Conservation (phyloP, 2,113 vertebrate species). For the Aramus guarauna region DNA sequence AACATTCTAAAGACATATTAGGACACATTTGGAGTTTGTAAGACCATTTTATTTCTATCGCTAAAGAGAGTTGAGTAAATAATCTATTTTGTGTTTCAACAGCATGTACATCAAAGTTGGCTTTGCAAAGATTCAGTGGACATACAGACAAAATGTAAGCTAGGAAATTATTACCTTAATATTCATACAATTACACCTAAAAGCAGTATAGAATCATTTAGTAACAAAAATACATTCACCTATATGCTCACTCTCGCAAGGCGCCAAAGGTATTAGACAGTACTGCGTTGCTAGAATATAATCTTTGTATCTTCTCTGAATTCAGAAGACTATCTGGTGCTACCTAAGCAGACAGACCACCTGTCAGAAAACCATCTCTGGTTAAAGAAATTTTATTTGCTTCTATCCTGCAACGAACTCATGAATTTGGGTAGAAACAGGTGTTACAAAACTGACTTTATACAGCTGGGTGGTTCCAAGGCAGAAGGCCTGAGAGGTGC, state of each 20-base stretch:
- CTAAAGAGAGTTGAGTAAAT: neutral
- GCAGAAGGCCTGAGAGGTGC: neutral
- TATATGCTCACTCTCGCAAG: neutral
- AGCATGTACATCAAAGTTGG: neutral
- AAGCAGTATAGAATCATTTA: neutral
- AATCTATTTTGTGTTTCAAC: neutral
- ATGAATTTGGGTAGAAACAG: neutral
- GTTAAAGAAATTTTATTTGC: neutral
- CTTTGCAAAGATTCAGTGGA: neutral
- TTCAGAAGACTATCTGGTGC: neutral
- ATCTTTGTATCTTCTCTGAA: neutral
- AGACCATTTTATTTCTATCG: neutral
- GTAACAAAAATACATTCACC: neutral
- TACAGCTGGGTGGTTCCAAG: neutral
- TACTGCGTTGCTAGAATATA: neutral
- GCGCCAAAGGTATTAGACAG: neutral
- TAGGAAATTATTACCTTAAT: neutral
- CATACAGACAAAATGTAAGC: neutral
- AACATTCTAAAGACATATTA: neutral
- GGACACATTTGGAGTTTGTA: neutral
- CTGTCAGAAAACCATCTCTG: neutral
- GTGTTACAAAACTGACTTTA: neutral
- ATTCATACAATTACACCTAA: neutral
- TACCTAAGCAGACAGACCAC: neutral
- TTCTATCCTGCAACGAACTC: neutral